These are phyloP conservation scores for Micrasema longulum DNA, from an alignment of 1,140 invertebrate genomes.

Conservation along the genomic window DNA sequence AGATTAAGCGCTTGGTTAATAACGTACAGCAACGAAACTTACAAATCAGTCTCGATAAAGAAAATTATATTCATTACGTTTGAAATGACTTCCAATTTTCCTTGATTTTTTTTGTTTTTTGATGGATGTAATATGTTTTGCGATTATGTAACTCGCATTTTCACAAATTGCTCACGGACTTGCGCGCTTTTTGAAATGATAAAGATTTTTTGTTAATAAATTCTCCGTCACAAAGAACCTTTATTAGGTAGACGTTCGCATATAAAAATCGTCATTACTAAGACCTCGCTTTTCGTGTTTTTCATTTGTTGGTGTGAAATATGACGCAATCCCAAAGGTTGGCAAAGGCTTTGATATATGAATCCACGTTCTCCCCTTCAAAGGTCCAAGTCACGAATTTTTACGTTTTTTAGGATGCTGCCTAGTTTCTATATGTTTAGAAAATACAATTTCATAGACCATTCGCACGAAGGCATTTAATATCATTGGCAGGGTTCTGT, in stretches of 20 bases:
- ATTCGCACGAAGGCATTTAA: constrained; percentile 13
- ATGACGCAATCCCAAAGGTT: constrained; percentile 21
- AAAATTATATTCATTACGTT: too few species aligned
- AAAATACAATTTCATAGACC: neutral
- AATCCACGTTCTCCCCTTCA: constrained; percentile 15
- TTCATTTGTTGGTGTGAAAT: constrained; percentile 28
- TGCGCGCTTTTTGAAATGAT: too few species aligned
- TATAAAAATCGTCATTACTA: constrained; percentile 15
- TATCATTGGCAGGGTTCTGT: neutral
- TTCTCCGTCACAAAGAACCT: constrained; percentile 1
- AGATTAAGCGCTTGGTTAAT: too few species aligned
- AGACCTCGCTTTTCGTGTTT: constrained; percentile 26
- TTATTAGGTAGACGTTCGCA: neutral
- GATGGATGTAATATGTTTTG: too few species aligned
- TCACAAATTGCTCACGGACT: too few species aligned
- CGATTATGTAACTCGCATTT: too few species aligned
- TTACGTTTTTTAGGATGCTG: constrained; percentile 10
- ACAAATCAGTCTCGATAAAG: too few species aligned
- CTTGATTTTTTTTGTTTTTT: too few species aligned
- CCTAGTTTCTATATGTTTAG: too few species aligned
- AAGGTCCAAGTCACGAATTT: constrained; percentile 21
- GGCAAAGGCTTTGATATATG: constrained; percentile 30
- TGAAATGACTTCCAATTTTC: too few species aligned
- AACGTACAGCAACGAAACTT: too few species aligned
- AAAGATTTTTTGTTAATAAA: constrained; percentile 4